These are phyloP conservation scores for Eristalinus sepulchralis DNA, from an alignment of 2,888 invertebrate species.

Conservation along the genomic window DNA sequence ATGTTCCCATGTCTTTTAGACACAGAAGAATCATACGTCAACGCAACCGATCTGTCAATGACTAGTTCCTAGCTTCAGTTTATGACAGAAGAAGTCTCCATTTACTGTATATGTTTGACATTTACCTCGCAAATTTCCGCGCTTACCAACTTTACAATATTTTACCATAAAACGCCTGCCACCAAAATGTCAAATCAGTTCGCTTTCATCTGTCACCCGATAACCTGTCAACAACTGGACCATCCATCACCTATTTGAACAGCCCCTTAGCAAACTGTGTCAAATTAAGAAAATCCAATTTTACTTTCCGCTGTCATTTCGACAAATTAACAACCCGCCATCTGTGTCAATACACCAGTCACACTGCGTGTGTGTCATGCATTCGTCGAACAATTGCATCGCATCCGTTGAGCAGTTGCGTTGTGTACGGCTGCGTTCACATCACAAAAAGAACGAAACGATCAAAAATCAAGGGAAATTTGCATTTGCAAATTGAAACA, in stretches of 20 bases:
- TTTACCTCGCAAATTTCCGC: not conserved
- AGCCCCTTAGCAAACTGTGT: constrained; percentile 25
- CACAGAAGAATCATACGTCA: too few species aligned
- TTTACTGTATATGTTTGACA: too few species aligned
- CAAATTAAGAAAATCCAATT: constrained; percentile 22
- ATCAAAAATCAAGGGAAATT: constrained; percentile 29
- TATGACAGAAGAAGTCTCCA: too few species aligned
- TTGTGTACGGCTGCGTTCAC: not conserved
- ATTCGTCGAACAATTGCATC: constrained; percentile 37
- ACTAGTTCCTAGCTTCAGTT: too few species aligned
- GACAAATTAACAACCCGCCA: constrained; percentile 5
- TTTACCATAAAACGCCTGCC: too few species aligned
- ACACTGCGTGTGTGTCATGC: not conserved
- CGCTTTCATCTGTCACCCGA: not conserved
- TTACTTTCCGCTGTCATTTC: constrained; percentile 1
- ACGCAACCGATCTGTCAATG: too few species aligned
- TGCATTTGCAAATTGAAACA: constrained; percentile 66
- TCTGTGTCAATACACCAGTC: not conserved
- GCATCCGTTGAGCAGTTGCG: constrained; percentile 35
- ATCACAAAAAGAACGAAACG: not conserved
- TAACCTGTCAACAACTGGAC: not conserved
- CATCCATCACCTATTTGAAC: not conserved
- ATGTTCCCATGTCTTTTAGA: too few species aligned
- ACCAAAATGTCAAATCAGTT: not conserved
- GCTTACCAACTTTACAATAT: not conserved